These are phyloP conservation scores for Corynorhinus townsendii DNA, from an alignment of 2,113 vertebrate species.

Conservation along the genomic window DNA sequence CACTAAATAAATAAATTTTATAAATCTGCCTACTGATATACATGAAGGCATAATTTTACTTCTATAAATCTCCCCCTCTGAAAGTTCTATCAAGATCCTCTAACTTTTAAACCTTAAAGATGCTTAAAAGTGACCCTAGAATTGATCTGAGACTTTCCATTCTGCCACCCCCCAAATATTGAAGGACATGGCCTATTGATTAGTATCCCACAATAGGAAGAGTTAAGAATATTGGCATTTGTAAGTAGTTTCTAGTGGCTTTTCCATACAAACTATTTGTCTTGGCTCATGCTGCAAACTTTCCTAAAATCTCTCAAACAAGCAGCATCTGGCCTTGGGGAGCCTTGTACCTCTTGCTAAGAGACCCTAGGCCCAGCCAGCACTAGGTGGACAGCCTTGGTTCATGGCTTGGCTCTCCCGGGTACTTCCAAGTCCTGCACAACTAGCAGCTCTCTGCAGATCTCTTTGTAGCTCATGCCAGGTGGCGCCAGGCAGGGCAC, in stretches of 20 bases:
- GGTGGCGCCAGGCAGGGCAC: not conserved
- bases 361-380: not conserved
- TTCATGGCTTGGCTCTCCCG: not conserved
- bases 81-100: not conserved
- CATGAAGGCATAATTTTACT: not conserved
- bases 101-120: slow-evolving; percentile 18
- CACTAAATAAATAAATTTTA: not conserved
- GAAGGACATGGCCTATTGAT: not conserved
- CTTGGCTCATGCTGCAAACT: not conserved
- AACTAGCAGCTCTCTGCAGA: not conserved
- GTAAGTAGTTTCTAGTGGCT: not conserved
- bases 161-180: not conserved
- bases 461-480: not conserved
- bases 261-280: not conserved
- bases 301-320: not conserved
- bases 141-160: not conserved
- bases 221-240: not conserved
- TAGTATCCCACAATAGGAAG: not conserved
- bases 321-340: not conserved
- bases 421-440: not conserved
- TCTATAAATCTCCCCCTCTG: not conserved
- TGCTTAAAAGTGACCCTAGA: not conserved
- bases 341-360: not conserved
- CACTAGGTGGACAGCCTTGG: not conserved
- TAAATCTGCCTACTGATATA: not conserved